These are phyloP conservation scores for Amblyteles armatorius DNA, from an alignment of 2,888 invertebrate species.

Conservation along the genomic window DNA sequence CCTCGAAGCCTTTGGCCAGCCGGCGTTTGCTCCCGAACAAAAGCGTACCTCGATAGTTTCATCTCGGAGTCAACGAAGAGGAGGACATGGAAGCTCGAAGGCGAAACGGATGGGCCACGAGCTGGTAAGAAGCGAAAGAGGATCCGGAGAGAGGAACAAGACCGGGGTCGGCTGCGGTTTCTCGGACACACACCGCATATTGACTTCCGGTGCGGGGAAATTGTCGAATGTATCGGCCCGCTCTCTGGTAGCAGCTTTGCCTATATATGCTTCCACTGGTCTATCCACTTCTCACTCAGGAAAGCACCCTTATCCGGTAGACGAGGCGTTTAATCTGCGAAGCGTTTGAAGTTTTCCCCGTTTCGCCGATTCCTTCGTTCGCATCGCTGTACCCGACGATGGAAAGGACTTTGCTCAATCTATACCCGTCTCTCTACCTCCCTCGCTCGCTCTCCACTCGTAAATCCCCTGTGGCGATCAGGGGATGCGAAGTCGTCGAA, in stretches of 20 bases:
- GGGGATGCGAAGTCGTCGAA: constrained; percentile 42
- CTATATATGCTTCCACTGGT: constrained; percentile 19
- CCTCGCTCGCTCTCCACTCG: constrained; percentile 55
- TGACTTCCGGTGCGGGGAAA: constrained; percentile 74
- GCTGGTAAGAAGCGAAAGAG: constrained; percentile 72
- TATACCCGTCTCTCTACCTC: constrained; percentile 3
- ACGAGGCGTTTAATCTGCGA: constrained; percentile 75
- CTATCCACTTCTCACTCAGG: constrained; percentile 44
- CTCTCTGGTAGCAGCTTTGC: constrained; percentile 44
- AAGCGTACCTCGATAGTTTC: constrained; percentile 39
- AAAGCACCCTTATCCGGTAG: constrained; percentile 69
- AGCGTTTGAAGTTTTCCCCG: constrained; percentile 75
- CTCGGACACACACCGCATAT: constrained; percentile 66
- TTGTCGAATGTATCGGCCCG: constrained; percentile 72
- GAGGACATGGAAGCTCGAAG: constrained; percentile 51
- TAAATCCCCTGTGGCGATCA: constrained; percentile 67
- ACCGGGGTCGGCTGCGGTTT: constrained; percentile 25
- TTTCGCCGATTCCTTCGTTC: constrained; percentile 49
- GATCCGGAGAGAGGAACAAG: constrained; percentile 46
- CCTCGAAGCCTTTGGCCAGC: constrained; percentile 29
- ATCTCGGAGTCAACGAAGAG: constrained; percentile 40
- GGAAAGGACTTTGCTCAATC: constrained; percentile 11
- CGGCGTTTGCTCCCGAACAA: constrained; percentile 37
- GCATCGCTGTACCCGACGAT: constrained; percentile 29
- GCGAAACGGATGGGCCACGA: constrained; percentile 61